Evolutionary conservation across 2,888 invertebrate species (phyloP).

Genomic region (Mycalesis mineus): DNA sequence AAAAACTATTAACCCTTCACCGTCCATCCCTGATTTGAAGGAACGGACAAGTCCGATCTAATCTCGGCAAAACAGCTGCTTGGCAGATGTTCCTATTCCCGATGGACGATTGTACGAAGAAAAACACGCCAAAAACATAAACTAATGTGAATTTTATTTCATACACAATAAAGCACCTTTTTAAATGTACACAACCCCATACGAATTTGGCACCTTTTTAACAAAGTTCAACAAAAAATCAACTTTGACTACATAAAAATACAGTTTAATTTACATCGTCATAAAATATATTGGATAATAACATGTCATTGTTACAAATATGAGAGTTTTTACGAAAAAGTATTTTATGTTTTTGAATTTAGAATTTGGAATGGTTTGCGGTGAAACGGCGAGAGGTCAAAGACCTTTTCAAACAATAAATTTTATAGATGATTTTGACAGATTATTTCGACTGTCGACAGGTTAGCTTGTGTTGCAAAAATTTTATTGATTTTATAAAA

Average conservation of each 20-base stretch:
- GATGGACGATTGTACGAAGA: conserved; percentile 33
- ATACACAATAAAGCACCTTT: not conserved
- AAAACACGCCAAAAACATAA: conserved; percentile 15
- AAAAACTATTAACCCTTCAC: conserved; percentile 54
- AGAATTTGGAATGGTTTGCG: conserved; percentile 26
- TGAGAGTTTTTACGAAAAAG: conserved; percentile 19
- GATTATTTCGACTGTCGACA: conserved; percentile 39
- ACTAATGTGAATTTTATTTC: conserved; percentile 20
- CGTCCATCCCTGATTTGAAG: conserved; percentile 49
- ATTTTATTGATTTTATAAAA: not conserved
- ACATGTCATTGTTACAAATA: conserved; percentile 16
- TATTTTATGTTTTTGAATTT: conserved; percentile 21
- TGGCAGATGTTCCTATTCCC: conserved; percentile 59
- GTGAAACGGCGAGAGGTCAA: conserved; percentile 29
- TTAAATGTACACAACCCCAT: not conserved
- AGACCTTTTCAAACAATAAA: conserved; percentile 31
- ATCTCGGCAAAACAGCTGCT: conserved; percentile 63
- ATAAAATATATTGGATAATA: not conserved
- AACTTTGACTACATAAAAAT: not conserved
- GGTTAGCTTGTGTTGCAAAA: conserved; percentile 31
- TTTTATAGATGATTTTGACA: conserved; percentile 30
- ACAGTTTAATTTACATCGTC: conserved; percentile 8
- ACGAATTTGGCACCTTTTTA: not conserved
- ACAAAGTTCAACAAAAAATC: conserved; percentile 1
- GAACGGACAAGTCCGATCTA: conserved; percentile 65